These are phyloP conservation scores for Heteractis magnifica DNA, from an alignment of 92 coral and sea anemone species.

Conservation along the genomic window DNA sequence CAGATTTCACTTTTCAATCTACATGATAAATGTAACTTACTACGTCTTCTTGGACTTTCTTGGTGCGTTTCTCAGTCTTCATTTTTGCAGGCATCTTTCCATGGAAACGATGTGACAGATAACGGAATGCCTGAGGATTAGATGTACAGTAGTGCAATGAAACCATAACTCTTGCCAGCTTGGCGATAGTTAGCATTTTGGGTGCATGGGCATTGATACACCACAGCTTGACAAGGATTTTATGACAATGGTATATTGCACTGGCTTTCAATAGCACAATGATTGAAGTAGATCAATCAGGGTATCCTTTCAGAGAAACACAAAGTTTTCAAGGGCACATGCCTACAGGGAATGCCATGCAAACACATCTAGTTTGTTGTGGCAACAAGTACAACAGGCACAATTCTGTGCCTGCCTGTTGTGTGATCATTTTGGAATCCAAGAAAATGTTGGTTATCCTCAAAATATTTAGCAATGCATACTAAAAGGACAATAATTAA, in stretches of 20 bases:
- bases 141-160: background rate
- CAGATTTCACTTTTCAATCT: too few species aligned
- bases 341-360: too few species aligned
- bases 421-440: background rate
- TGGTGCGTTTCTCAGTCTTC: constrained; percentile 90
- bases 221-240: too few species aligned
- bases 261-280: too few species aligned
- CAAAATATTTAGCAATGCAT: background rate
- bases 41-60: constrained; percentile 82
- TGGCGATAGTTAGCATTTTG: too few species aligned
- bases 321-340: too few species aligned
- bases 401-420: too few species aligned
- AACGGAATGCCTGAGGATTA: constrained; percentile 77
- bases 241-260: too few species aligned
- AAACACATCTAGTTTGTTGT: too few species aligned
- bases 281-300: too few species aligned
- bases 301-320: background rate
- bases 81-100: constrained; percentile 90
- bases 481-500: background rate
- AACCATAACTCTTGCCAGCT: background rate
- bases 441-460: background rate
- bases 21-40: constrained; percentile 43
- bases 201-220: too few species aligned
- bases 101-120: constrained; percentile 92
- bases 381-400: too few species aligned